Percentiles rank a stretch among this genome's conserved stretches.
phyloP scores from a whole-genome alignment of 2,888 invertebrate species.

The Calephelis perditalis region DNA sequence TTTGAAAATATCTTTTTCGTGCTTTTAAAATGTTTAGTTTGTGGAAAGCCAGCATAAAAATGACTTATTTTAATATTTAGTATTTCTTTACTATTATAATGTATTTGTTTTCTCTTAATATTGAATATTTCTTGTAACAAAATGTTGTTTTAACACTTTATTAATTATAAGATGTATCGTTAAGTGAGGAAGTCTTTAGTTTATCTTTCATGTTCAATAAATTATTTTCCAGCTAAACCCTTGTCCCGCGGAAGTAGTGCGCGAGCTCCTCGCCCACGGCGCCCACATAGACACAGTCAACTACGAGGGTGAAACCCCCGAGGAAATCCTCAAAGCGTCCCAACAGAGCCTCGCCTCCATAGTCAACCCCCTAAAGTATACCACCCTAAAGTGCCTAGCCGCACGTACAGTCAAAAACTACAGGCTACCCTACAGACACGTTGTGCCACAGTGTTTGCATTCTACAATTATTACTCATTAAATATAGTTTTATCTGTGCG shows the following conservation, averaged over 20 bases:
- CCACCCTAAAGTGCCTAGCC: slow-evolving; percentile 90
- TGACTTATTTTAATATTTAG: too few relatives aligned
- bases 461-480: slow-evolving; percentile 67
- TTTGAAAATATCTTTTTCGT: too few relatives aligned
- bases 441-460: slow-evolving; percentile 74
- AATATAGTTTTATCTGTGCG: slow-evolving; percentile 25
- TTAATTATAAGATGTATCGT: too few relatives aligned
- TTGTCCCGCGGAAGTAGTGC: slow-evolving; percentile 84
- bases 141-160: too few relatives aligned
- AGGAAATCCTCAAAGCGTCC: slow-evolving; percentile 77
- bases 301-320: slow-evolving; percentile 86
- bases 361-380: slow-evolving; percentile 87
- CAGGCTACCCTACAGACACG: slow-evolving; percentile 80
- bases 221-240: slow-evolving; percentile 65
- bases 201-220: neutral
- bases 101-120: too few relatives aligned
- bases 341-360: slow-evolving; percentile 81
- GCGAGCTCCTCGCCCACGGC: slow-evolving; percentile 86
- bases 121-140: too few relatives aligned
- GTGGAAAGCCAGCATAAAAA: too few relatives aligned
- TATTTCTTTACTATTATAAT: too few relatives aligned
- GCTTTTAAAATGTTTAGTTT: too few relatives aligned
- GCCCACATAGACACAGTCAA: slow-evolving; percentile 92
- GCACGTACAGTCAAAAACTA: slow-evolving; percentile 88
- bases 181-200: too few relatives aligned